These are phyloP conservation scores for Lepeophtheirus salmonis DNA, from an alignment of 1,140 invertebrate genomes.

Conservation along the genomic window DNA sequence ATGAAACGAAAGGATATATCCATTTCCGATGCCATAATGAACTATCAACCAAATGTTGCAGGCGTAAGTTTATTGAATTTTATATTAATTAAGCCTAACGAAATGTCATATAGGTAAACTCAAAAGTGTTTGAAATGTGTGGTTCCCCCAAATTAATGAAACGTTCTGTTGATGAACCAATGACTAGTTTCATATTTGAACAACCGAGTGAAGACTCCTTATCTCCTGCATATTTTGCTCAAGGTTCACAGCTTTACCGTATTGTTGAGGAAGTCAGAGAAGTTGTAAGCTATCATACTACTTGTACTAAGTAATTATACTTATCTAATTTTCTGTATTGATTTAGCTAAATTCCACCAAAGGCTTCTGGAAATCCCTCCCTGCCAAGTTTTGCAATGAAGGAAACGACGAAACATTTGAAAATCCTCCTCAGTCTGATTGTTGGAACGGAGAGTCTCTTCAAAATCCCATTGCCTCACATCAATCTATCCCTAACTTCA, in stretches of 20 bases:
- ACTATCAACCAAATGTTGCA: slow-evolving; percentile 43
- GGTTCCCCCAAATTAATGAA: neutral
- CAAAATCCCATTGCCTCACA: neutral
- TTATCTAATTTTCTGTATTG: neutral
- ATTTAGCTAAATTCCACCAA: neutral
- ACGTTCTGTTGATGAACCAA: neutral
- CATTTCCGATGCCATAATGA: slow-evolving; percentile 97
- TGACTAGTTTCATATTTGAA: neutral
- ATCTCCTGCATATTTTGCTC: neutral
- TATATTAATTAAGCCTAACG: too few species aligned
- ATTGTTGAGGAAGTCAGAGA: neutral
- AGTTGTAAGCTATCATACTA: neutral
- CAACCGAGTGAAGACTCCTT: neutral
- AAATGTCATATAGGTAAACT: too few species aligned
- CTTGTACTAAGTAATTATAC: neutral
- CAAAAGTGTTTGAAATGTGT: neutral
- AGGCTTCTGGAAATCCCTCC: neutral
- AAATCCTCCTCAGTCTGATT: neutral
- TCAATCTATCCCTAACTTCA: too few species aligned
- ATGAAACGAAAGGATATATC: slow-evolving; percentile 88
- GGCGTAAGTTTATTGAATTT: too few species aligned
- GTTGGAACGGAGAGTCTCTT: neutral
- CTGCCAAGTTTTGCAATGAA: neutral
- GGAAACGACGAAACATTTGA: too few species aligned
- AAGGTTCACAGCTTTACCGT: neutral